phyloP scores from a whole-genome alignment of 2,888 invertebrate genomes.

The Himalopsyche kuldschensis region DNA sequence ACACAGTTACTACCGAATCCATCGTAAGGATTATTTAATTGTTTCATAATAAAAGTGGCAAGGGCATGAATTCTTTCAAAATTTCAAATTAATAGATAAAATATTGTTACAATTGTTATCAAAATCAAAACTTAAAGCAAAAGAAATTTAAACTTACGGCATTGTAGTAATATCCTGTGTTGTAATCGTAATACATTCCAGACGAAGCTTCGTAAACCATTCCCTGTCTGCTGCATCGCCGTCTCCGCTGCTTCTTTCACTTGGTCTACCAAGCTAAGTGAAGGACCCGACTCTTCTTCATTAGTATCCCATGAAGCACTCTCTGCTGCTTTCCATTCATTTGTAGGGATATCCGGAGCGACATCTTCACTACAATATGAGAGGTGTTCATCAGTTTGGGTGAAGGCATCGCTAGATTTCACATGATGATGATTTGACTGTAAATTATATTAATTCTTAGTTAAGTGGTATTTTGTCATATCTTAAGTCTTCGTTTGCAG shows the following conservation, averaged over 20 bases:
- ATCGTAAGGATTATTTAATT: too few species aligned
- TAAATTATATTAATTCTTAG: neutral
- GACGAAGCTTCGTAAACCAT: constrained; percentile 85
- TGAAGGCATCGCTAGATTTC: constrained; percentile 11
- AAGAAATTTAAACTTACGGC: constrained; percentile 61
- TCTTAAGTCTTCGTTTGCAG: too few species aligned
- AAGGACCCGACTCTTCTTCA: constrained; percentile 35
- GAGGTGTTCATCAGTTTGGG: constrained; percentile 12
- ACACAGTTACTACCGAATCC: too few species aligned
- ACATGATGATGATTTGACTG: neutral
- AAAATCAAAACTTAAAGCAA: too few species aligned
- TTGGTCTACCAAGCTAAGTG: constrained; percentile 67
- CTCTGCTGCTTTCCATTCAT: neutral
- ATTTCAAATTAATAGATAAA: too few species aligned
- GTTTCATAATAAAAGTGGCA: too few species aligned
- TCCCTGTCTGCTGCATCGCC: constrained; percentile 73
- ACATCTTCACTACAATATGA: neutral
- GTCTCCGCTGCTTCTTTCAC: constrained; percentile 76
- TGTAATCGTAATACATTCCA: constrained; percentile 86
- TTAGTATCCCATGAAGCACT: constrained; percentile 6
- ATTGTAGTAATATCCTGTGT: constrained; percentile 89
- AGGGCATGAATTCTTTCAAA: too few species aligned
- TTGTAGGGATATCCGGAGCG: neutral
- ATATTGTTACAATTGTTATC: too few species aligned
- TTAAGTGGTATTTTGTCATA: too few species aligned